Evolutionary conservation across 2,888 invertebrate species (phyloP), one percentile per base, ranked within the genome.

Genomic region (Peribatodes rhomboidaria): DNA sequence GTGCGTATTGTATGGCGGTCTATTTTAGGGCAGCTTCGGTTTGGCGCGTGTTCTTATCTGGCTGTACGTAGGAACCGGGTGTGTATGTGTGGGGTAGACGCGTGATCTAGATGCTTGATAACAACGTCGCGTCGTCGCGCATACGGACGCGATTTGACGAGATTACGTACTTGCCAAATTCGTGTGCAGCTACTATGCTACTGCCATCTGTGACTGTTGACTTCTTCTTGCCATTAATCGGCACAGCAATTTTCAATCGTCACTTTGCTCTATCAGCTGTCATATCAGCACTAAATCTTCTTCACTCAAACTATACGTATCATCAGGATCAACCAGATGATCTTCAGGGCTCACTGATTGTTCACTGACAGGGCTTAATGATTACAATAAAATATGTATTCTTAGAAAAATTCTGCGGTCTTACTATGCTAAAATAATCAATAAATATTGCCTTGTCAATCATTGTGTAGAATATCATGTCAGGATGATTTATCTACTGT

Each of bases 21-120:
- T 88, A 88, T 89, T 90, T 90, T 89, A 87, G 86, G 85, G 84
- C 85, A 85, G 85, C 86, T 90, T 92, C 90, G 91, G 91, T 83
- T 88, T 90, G 92, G 91, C 92, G 91, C 92, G 92, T 93, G 92
- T 85, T 90, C 87, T 88, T 92, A 88, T 92, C 91, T 88, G 47
- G 54, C 9, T 60, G 27, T 27, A 33, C 81, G 50, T 13, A 14
- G 39, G 42, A 18, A 13, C 16, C 55, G 79, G 77, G 68, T 71
- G 69, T 75, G 70, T 70, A 63, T 67, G 68, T 74, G 73, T 75
- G 65, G 14, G 44, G 37, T 22, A 33, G 57, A 35, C 52, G 42
- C 37, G 31, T 39, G 62, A 63, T 63, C 52, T 57, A 58, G 46
- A 52, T 33, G 22, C 2, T 16, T 61, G 62, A 62, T 62, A 55